A percentile compares a stretch with the other conserved stretches of the same genome.
Evolutionary conservation across 2,888 invertebrate genomes (phyloP).

Genomic region (Cryptocephalus primarius): DNA sequence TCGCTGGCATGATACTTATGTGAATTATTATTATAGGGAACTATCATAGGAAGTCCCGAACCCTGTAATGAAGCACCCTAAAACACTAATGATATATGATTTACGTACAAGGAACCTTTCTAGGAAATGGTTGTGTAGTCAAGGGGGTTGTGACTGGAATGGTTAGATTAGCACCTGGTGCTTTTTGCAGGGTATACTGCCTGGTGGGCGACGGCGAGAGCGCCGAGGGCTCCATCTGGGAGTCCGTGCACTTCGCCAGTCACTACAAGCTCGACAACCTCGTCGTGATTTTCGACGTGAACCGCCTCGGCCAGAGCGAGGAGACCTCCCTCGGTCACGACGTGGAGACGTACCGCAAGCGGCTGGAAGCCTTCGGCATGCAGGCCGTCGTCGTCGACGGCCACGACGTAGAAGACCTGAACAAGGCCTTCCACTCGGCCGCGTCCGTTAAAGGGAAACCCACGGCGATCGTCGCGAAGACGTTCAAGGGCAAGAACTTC

Average conservation of each 20-base stretch:
- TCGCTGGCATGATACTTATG: too few species aligned
- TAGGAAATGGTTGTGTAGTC: too few species aligned
- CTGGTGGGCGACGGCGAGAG: conserved; percentile 97
- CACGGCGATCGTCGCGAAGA: conserved; percentile 90
- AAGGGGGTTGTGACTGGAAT: conserved; percentile 15
- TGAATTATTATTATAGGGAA: too few species aligned
- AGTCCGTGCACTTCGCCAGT: conserved; percentile 89
- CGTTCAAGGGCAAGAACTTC: conserved; percentile 87
- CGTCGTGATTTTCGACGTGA: conserved; percentile 93
- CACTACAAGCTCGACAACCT: conserved; percentile 94
- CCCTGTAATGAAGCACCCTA: too few species aligned
- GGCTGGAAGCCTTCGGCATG: conserved; percentile 84
- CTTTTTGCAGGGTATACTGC: conserved; percentile 71
- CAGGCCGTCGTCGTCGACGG: conserved; percentile 91
- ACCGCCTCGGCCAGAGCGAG: conserved; percentile 95
- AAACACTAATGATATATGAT: too few species aligned
- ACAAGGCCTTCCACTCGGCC: conserved; percentile 80
- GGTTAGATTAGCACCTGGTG: conserved; percentile 80
- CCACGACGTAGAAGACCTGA: conserved; percentile 84
- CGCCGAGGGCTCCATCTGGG: conserved; percentile 97
- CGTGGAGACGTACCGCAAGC: conserved; percentile 74
- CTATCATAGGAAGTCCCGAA: too few species aligned
- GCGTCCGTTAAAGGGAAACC: conserved; percentile 65
- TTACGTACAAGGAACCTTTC: too few species aligned
- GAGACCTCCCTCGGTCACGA: conserved; percentile 89